These are phyloP conservation scores for Porites evermanni DNA, from an alignment of 92 coral and sea anemone species.

Conservation along the genomic window DNA sequence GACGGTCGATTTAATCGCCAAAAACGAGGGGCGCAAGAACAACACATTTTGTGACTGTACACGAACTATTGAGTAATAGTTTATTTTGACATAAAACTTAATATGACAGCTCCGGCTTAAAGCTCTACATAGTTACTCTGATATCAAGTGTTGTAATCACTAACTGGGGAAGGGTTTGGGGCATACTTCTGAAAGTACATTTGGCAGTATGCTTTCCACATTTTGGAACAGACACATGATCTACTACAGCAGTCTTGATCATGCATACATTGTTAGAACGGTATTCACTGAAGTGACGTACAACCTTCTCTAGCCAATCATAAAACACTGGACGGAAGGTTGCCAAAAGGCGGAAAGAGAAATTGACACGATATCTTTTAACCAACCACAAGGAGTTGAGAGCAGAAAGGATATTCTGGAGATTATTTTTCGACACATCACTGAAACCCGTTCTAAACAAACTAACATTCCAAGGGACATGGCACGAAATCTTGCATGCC, in stretches of 20 bases:
- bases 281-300: background rate
- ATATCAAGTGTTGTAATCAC: slow-evolving; percentile 72
- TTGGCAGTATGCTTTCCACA: slow-evolving; percentile 47
- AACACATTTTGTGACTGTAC: slow-evolving; percentile 57
- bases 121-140: slow-evolving; percentile 88
- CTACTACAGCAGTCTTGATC: slow-evolving; percentile 3
- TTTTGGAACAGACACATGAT: slow-evolving; percentile 45
- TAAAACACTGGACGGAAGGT: no score
- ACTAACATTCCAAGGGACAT: slow-evolving; percentile 19
- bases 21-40: slow-evolving; percentile 2
- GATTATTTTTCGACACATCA: no score
- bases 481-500: slow-evolving; percentile 58
- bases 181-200: slow-evolving; percentile 55
- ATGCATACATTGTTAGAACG: no score
- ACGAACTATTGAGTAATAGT: slow-evolving; percentile 89
- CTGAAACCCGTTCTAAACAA: background rate
- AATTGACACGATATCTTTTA: no score
- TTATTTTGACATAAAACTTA: slow-evolving; percentile 97
- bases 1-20: no score
- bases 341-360: no score
- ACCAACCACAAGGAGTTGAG: no score
- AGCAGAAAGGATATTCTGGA: no score
- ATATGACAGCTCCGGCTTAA: slow-evolving; percentile 89
- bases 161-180: slow-evolving; percentile 56
- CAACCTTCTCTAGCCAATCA: background rate